These are phyloP conservation scores for Sebastes jordani DNA, from an alignment of 2,797 vertebrate species.

Conservation along the genomic window DNA sequence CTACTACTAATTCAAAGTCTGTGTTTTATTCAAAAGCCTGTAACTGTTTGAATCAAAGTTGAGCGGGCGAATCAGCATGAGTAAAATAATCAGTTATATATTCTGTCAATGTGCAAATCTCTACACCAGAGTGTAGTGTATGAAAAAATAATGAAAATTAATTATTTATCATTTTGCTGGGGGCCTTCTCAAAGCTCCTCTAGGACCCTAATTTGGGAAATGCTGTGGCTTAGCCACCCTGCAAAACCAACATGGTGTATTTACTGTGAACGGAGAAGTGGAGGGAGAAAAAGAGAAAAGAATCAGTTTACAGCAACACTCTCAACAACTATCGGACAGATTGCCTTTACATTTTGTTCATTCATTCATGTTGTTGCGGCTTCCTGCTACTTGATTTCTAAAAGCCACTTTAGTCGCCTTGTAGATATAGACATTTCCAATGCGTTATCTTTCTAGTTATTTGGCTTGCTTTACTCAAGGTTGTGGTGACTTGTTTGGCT, in stretches of 20 bases:
- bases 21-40: neutral
- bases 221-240: neutral
- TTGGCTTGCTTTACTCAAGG: no score
- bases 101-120: neutral
- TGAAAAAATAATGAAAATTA: slow-evolving; percentile 25
- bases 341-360: neutral
- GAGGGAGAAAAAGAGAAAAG: neutral
- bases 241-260: neutral
- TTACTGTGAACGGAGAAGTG: neutral
- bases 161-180: slow-evolving; percentile 17
- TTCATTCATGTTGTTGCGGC: no score
- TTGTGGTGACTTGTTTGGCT: no score
- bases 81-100: neutral
- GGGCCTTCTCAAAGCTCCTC: neutral
- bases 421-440: no score
- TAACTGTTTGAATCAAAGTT: neutral
- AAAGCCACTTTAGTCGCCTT: no score
- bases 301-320: neutral
- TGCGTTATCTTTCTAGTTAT: no score
- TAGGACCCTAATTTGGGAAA: neutral
- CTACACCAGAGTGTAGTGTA: neutral
- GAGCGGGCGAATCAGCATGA: neutral
- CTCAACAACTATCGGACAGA: neutral
- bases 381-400: no score
- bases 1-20: neutral